A percentile compares a stretch with the other conserved stretches of the same genome.
phyloP scores from a whole-genome alignment of 2,113 vertebrate genomes.

The Kobus ellipsiprymnus region DNA sequence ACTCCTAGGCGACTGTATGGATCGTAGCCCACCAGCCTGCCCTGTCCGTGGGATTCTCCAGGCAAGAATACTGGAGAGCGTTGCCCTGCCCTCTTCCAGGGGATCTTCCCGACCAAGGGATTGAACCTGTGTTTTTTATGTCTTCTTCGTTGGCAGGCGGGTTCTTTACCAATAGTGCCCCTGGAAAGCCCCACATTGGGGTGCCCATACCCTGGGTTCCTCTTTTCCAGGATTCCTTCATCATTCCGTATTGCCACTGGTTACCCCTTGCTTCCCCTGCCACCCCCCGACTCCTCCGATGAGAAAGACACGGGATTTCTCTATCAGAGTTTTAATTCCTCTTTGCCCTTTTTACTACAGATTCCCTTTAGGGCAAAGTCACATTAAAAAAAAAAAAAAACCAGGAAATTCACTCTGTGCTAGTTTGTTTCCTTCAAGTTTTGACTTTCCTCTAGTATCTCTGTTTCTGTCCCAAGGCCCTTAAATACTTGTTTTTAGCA shows the following conservation, averaged over 20 bases:
- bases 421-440: background rate
- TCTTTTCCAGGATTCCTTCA: background rate
- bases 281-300: background rate
- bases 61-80: background rate
- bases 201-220: background rate
- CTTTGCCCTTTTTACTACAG: background rate
- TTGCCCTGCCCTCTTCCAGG: background rate
- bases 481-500: background rate
- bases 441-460: background rate
- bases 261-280: background rate
- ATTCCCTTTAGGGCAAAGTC: background rate
- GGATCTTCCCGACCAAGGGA: background rate
- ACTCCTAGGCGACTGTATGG: background rate
- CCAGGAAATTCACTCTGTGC: background rate
- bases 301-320: background rate
- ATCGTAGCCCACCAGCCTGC: background rate
- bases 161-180: background rate
- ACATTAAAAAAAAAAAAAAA: background rate
- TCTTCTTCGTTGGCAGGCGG: background rate
- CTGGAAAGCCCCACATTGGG: background rate
- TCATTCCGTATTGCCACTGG: rapidly evolving
- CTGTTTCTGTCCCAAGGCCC: background rate
- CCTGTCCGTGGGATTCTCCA: background rate
- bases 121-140: background rate
- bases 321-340: background rate